Evolutionary conservation across 2,797 vertebrate species (phyloP), one percentile per base, ranked within the genome.

Genomic region (Mus spretus): DNA sequence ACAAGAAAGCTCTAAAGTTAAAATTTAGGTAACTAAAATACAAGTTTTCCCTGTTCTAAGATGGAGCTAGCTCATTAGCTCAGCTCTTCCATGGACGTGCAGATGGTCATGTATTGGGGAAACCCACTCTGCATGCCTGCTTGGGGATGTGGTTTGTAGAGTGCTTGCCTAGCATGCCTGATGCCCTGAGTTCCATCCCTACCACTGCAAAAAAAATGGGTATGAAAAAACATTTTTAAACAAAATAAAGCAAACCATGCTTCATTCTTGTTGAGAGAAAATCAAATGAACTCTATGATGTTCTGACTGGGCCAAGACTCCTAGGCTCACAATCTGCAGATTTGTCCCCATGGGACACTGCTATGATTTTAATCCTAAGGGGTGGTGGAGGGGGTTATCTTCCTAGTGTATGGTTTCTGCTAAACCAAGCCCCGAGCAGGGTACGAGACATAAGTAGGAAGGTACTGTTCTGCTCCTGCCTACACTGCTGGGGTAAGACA

Each of bases 221-320:
- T 8, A 84, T 34, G 61, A 34, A 59, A 75, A 74, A 50, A 59
- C 85, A 37, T 74, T 40, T 44, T 31, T 31, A 47, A 28, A 77
- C 74, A 77, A 47, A 77, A 78, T 28, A 28, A 50, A 47, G 50
- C 6, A 77, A 44, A 77, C 26, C 37, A 75, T 6, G 40, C 74
- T 94, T 91, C 8, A 65, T 34, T 95, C 93, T 77, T 83, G 57
- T 31, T 89, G 40, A 37, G 12, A 53, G 31, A 40, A 77, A 95
- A 96, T 67, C 34, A 22, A 93, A 79, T 14, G 37, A 87, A 53
- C 0, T 78, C 44, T 89, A 1, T 75, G 47, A 9, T 94, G 4
- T 34, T 44, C 13, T 81, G 72, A n/a, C 22, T 59, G 12, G n/a
- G n/a, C 84, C 19, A n/a, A 11, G 95, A 90, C 47, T 28, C 61